These are phyloP conservation scores for Zosterops hypoxanthus DNA, from an alignment of 2,113 vertebrate species.

Conservation along the genomic window DNA sequence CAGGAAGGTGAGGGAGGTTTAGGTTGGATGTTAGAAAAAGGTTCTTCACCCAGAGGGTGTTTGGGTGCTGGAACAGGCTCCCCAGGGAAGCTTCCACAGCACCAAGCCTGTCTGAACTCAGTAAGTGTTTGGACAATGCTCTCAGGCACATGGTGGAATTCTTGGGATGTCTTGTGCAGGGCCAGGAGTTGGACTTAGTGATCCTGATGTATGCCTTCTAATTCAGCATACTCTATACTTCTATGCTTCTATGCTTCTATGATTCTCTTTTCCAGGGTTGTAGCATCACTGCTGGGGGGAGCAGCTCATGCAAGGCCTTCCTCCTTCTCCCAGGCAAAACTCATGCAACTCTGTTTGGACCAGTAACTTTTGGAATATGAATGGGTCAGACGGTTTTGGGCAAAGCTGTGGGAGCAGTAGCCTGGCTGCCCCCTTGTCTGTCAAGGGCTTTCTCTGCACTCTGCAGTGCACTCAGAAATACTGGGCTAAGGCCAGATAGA, in stretches of 20 bases:
- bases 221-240: not conserved
- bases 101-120: not conserved
- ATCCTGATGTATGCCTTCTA: not conserved
- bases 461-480: not conserved
- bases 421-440: not conserved
- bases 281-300: not conserved
- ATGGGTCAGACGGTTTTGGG: not conserved
- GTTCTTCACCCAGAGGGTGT: not conserved
- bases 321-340: not conserved
- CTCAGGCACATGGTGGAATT: not conserved
- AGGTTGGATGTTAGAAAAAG: not conserved
- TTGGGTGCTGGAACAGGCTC: not conserved
- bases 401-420: not conserved
- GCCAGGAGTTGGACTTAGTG: not conserved
- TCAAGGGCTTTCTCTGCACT: not conserved
- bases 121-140: not conserved
- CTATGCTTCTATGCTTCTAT: not conserved
- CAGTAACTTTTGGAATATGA: not conserved
- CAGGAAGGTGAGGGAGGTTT: not conserved
- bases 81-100: not conserved
- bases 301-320: not conserved
- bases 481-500: not conserved
- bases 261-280: not conserved
- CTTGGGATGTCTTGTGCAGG: not conserved
- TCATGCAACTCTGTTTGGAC: not conserved